Evolutionary conservation across 2,888 invertebrate genomes (phyloP).

Genomic region (Lasioglossum villosulum): DNA sequence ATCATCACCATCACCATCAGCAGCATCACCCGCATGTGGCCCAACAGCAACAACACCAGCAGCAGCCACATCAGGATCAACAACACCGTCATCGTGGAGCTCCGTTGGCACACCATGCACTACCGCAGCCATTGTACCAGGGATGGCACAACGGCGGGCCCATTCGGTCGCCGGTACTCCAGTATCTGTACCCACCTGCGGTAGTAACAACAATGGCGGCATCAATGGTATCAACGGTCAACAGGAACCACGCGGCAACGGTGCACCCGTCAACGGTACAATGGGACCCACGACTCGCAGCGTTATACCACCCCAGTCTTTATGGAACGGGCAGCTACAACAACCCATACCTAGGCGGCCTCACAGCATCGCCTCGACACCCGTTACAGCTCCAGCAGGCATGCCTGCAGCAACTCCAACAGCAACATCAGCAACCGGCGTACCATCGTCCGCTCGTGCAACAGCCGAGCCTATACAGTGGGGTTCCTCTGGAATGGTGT

Average conservation of each 20-base stretch:
- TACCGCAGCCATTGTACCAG: conserved; percentile 63
- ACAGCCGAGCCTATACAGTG: conserved; percentile 82
- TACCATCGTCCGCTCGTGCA: conserved; percentile 73
- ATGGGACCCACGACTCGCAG: conserved; percentile 74
- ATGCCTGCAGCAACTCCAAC: conserved; percentile 70
- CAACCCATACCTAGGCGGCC: conserved; percentile 85
- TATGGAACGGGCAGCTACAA: conserved; percentile 82
- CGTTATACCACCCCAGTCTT: conserved; percentile 81
- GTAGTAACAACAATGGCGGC: conserved; percentile 63
- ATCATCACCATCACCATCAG: conserved; percentile 56
- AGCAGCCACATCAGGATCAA: conserved; percentile 52
- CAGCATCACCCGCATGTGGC: conserved; percentile 55
- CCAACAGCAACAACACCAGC: conserved; percentile 56
- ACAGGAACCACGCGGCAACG: conserved; percentile 61
- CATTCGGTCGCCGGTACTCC: conserved; percentile 77
- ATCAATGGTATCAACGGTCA: conserved; percentile 67
- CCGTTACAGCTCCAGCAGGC: conserved; percentile 75
- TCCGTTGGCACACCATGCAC: conserved; percentile 62
- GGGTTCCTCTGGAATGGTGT: conserved; percentile 81
- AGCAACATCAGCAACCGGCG: conserved; percentile 70
- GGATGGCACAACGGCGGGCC: conserved; percentile 73
- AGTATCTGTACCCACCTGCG: conserved; percentile 72
- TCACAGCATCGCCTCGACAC: conserved; percentile 87
- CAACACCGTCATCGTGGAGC: conserved; percentile 60
- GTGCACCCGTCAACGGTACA: conserved; percentile 59